Conservation (phyloP, 2,113 vertebrate genomes). For the Anas platyrhynchos region DNA sequence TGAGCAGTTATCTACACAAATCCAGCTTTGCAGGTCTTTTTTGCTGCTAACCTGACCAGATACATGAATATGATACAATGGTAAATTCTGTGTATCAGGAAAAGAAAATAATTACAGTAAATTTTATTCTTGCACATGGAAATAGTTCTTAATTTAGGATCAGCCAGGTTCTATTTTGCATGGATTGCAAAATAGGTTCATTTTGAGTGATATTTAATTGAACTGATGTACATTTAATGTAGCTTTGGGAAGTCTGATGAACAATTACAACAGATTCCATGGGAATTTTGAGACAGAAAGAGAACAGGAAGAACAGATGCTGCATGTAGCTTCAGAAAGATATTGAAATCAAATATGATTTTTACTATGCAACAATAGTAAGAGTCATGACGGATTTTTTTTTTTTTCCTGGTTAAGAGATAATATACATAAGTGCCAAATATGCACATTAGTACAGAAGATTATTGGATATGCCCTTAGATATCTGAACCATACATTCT, state of each 20-base stretch:
- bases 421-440: not conserved
- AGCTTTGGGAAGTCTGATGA: conserved; percentile 15
- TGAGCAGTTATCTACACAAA: not conserved
- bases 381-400: not conserved
- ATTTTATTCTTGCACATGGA: not conserved
- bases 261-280: conserved; percentile 3
- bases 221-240: not conserved
- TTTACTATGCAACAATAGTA: not conserved
- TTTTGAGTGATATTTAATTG: conserved; percentile 36
- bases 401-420: not conserved
- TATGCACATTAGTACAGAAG: not conserved
- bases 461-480: not conserved
- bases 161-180: not conserved
- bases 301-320: not conserved
- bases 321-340: not conserved
- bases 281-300: not conserved
- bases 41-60: not conserved
- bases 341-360: not conserved
- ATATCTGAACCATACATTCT: not conserved
- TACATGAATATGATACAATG: not conserved
- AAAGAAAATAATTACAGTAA: not conserved
- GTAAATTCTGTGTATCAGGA: not conserved
- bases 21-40: not conserved
- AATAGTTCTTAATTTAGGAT: conserved; percentile 5
- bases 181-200: not conserved